Conservation (phyloP, 2,113 vertebrate genomes). For the Hyla sarda region DNA sequence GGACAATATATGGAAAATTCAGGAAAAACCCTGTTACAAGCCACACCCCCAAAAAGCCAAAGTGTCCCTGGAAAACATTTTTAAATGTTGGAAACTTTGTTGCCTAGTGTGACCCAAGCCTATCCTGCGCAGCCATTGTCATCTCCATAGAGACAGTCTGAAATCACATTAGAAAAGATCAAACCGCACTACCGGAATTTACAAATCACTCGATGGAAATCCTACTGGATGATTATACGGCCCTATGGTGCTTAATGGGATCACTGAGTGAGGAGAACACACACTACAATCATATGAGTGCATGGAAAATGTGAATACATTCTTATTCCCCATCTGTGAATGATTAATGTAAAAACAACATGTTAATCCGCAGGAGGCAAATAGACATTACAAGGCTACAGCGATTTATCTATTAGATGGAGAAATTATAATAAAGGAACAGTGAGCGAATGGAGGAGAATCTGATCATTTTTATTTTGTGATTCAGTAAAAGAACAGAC, state of each 20-base stretch:
- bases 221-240: background rate
- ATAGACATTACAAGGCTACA: slow-evolving; percentile 1
- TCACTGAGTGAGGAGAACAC: background rate
- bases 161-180: background rate
- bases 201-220: background rate
- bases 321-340: background rate
- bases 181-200: background rate
- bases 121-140: too few relatives aligned
- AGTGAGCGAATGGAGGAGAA: background rate
- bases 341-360: background rate
- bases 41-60: too few relatives aligned
- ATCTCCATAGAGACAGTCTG: background rate
- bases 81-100: too few relatives aligned
- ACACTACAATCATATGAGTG: background rate
- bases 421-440: background rate
- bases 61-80: too few relatives aligned
- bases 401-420: background rate
- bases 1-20: too few relatives aligned
- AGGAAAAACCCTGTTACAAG: too few relatives aligned
- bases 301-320: background rate
- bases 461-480: background rate
- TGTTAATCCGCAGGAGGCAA: background rate
- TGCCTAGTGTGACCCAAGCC: too few relatives aligned
- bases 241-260: background rate
- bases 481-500: slow-evolving; percentile 20